Conservation (phyloP, 2,113 vertebrate genomes). For the Tetrax tetrax region DNA sequence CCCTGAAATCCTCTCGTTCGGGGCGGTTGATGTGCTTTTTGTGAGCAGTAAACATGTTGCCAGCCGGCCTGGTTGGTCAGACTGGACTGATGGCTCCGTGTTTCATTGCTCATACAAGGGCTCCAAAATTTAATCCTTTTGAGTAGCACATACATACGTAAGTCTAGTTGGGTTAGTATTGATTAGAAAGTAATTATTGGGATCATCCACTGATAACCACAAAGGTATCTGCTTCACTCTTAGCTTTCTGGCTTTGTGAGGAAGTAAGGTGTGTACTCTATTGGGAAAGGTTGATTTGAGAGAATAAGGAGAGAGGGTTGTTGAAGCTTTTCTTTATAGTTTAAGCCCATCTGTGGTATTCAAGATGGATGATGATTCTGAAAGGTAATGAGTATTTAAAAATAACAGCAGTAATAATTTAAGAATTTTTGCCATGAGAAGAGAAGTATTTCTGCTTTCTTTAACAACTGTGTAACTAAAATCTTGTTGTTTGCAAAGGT, state of each 20-base stretch:
- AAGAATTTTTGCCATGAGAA: background rate
- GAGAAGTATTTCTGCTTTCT: background rate
- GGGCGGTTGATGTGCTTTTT: background rate
- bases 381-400: background rate
- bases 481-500: background rate
- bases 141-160: background rate
- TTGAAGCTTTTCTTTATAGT: background rate
- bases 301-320: background rate
- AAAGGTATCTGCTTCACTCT: background rate
- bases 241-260: background rate
- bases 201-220: background rate
- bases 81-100: background rate
- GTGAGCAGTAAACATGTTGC: fast-evolving
- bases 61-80: fast-evolving
- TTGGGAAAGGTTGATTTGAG: background rate
- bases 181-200: background rate
- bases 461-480: background rate
- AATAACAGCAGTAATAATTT: background rate
- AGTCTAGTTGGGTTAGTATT: background rate
- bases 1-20: background rate
- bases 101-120: background rate
- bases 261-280: background rate
- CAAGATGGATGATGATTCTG: background rate
- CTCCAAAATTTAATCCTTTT: background rate
- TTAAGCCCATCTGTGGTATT: background rate